Base-by-base conservation (phyloP, 2,113 vertebrate species). In the Xyrauchen texanus region DNA sequence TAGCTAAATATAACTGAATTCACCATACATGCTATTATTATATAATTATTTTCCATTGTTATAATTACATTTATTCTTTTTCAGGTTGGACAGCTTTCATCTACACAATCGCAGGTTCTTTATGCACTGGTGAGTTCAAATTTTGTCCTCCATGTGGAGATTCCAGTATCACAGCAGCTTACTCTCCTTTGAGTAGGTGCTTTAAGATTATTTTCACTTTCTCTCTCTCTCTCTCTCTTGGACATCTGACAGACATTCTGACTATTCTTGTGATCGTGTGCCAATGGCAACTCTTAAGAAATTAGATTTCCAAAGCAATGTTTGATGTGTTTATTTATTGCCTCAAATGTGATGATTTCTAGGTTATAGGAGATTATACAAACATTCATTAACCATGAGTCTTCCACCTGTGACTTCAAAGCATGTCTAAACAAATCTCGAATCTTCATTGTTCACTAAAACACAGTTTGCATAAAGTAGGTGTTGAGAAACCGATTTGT, bases 61-160 rank as follows among this genome's bases (percentile, higher is more conserved):
- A 11, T 78, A 49, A 62, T 63, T 11, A 55, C 55, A 15, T 16
- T 85, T 13, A 72, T 60, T n/a, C 85, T 88, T 82, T 79, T 9
- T 68, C 78, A 93, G 92, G 88, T 57, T 92, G 94, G 94, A 94
- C 91, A 4, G 77, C 91, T 46, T 94, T 95, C 85, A 91, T 94
- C 88, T 93, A 93, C 68, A 94, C 91, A 1, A 84, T 91, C 0
- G 88, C 91, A 68, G 92, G 91, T 84, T 86, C 82, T 45, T 34
- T 88, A 12, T 81, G 84, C 82, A 85, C 91, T 68, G 94, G 93
- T 94, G 87, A 94, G 92, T 69, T 68, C 55, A 47, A 62, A 69
- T 57, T 60, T 53, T 58, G 34, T 61, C 13, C 46, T 74, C 47
- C 44, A 15, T 5, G 3, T 6, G n/a, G 9, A 4, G 45, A 78